Conservation (phyloP, 35 echinoderm and acorn worm genomes). For the Strongylocentrotus purpuratus region DNA sequence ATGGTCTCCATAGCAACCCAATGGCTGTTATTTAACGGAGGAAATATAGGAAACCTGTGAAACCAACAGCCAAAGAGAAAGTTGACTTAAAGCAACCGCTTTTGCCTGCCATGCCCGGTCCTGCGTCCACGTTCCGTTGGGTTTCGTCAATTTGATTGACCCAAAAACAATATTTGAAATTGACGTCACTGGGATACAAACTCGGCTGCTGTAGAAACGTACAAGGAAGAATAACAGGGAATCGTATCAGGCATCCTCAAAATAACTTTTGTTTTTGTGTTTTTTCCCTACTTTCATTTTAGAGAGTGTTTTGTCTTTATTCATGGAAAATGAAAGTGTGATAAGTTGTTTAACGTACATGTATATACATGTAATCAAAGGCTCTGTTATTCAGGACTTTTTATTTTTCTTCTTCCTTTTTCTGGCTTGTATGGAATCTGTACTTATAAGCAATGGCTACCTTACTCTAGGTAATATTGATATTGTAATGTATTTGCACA, state of each 20-base stretch:
- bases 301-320: background rate
- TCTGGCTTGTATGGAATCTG: background rate
- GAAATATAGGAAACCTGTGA: slow-evolving; percentile 29
- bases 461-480: background rate
- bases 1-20: background rate
- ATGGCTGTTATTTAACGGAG: background rate
- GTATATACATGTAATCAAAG: too few relatives aligned
- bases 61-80: slow-evolving; percentile 16
- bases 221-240: background rate
- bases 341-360: too few relatives aligned
- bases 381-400: background rate
- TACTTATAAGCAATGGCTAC: background rate
- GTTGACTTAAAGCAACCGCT: background rate
- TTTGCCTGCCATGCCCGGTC: background rate
- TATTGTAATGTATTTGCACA: background rate
- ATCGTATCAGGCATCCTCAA: background rate
- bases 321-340: background rate
- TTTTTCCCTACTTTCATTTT: background rate
- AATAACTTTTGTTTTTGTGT: background rate
- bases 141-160: slow-evolving; percentile 34
- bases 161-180: slow-evolving; percentile 34
- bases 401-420: background rate
- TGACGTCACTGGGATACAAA: background rate
- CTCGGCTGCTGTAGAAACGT: background rate
- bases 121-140: background rate